Evolutionary conservation across 2,888 invertebrate genomes (phyloP).

Genomic region (Nomada goodeniana): DNA sequence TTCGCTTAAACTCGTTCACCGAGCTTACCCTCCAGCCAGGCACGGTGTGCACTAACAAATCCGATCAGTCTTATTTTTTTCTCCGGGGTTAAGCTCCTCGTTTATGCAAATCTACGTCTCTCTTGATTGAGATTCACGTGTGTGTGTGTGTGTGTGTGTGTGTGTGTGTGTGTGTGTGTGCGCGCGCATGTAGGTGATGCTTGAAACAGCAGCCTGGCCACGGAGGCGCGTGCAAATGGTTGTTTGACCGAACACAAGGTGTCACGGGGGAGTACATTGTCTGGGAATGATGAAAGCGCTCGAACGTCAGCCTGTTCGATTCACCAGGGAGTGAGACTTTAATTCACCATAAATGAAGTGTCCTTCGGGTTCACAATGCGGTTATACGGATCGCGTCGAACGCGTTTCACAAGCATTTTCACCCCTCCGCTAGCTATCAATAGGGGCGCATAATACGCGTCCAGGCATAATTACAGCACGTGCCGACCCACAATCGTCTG

Average conservation of each 20-base stretch:
- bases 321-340: conserved; percentile 58
- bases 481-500: conserved; percentile 61
- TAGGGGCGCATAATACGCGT: conserved; percentile 54
- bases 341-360: conserved; percentile 68
- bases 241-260: conserved; percentile 49
- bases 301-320: conserved; percentile 28
- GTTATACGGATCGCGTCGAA: conserved; percentile 43
- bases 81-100: not conserved
- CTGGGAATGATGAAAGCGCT: conserved; percentile 50
- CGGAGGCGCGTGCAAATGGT: conserved; percentile 38
- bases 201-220: not conserved
- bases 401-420: conserved; percentile 27
- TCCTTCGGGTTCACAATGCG: conserved; percentile 54
- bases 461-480: conserved; percentile 62
- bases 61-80: not conserved
- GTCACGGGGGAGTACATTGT: conserved; percentile 52
- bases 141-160: too few relatives aligned
- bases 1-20: not conserved
- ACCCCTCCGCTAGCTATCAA: conserved; percentile 18
- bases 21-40: not conserved
- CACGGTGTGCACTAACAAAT: conserved; percentile 14
- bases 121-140: not conserved
- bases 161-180: too few relatives aligned
- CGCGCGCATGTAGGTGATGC: not conserved
- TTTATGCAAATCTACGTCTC: conserved; percentile 20